Conservation (phyloP, 2,888 invertebrate species). For the Leptinotarsa tumamoca region DNA sequence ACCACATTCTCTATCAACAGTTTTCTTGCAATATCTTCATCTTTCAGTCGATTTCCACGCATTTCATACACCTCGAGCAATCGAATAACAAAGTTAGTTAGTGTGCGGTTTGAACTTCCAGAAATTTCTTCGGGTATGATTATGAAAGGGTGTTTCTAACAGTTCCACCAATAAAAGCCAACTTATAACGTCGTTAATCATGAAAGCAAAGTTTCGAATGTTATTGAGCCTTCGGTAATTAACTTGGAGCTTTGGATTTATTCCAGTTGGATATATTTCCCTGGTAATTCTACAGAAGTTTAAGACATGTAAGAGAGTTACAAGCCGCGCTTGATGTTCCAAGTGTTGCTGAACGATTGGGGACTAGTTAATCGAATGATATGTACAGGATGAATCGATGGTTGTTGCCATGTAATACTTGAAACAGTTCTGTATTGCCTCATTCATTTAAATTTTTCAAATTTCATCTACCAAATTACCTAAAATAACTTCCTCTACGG, state of each 20-base stretch:
- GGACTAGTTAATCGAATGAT: background rate
- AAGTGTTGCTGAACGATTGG: background rate
- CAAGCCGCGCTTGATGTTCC: background rate
- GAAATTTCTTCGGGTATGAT: background rate
- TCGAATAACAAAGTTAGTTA: background rate
- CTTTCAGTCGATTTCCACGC: background rate
- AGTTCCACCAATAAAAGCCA: constrained; percentile 7
- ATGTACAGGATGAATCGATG: background rate
- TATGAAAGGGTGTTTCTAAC: constrained; percentile 10
- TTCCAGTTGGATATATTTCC: background rate
- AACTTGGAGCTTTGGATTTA: background rate
- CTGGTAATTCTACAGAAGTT: background rate
- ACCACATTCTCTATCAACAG: background rate
- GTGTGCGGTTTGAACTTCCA: background rate
- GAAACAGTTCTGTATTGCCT: background rate
- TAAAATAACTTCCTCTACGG: no score
- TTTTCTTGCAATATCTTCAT: background rate
- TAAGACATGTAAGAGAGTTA: background rate
- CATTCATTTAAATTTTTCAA: no score
- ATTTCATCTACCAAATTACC: no score
- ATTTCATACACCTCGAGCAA: constrained; percentile 7
- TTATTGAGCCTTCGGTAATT: constrained; percentile 14
- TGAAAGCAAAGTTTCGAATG: constrained; percentile 13
- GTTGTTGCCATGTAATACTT: background rate
- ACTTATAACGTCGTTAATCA: constrained; percentile 18